phyloP scores from a whole-genome alignment of 2,113 vertebrate genomes.

The Semnornis frantzii region DNA sequence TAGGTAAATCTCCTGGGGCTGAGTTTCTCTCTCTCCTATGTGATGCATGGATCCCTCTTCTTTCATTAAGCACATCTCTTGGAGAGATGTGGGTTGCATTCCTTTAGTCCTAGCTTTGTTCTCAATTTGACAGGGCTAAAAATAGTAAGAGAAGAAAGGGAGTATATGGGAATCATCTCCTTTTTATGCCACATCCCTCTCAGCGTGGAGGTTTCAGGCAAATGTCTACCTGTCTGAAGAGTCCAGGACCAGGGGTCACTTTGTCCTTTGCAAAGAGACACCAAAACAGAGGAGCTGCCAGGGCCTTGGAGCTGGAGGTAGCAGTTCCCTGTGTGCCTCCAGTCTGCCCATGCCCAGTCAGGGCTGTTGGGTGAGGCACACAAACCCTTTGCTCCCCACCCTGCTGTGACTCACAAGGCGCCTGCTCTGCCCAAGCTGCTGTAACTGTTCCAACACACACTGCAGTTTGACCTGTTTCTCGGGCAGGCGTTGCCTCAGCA shows the following conservation, averaged over 20 bases:
- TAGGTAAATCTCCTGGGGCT: neutral
- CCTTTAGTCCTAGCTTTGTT: slow-evolving; percentile 56
- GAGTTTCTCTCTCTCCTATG: neutral
- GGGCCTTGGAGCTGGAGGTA: neutral
- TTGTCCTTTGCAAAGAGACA: neutral
- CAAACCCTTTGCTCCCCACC: neutral
- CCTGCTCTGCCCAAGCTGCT: neutral
- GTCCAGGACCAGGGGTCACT: neutral
- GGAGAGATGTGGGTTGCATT: slow-evolving; percentile 38
- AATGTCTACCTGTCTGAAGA: neutral
- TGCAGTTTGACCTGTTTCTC: neutral
- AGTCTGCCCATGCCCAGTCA: neutral
- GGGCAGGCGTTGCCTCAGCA: neutral
- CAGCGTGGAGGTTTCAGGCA: neutral
- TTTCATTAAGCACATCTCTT: neutral
- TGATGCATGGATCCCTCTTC: neutral
- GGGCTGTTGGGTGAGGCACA: fast-evolving
- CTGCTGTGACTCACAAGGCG: neutral
- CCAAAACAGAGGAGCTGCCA: neutral
- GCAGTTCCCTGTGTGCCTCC: neutral
- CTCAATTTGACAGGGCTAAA: slow-evolving; percentile 7
- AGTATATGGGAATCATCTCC: neutral
- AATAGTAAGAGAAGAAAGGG: slow-evolving; percentile 4
- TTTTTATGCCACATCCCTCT: neutral
- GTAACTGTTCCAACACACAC: fast-evolving